Evolutionary conservation across 2,113 vertebrate genomes (phyloP), one percentile per base, ranked within the genome.

Genomic region (Parus major): DNA sequence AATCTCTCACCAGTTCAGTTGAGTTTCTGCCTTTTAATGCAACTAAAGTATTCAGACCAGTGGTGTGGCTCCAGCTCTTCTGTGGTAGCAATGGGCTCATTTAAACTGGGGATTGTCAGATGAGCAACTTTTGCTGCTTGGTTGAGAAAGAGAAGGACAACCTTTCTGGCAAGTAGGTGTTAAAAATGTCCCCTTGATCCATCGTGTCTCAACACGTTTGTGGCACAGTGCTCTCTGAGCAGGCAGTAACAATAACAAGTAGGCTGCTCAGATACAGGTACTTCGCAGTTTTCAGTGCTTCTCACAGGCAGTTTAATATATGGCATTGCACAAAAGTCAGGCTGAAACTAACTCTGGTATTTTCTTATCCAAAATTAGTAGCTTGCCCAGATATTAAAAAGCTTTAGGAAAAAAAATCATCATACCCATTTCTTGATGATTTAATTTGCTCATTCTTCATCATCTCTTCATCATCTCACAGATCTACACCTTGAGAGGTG

Each of bases 61-160:
- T 2, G 0, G 24, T 1, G 4, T 33, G 69, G 47, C 69, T 57
- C 29, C 49, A 78, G 9, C 12, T 31, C 0, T n/a, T 7, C 23
- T 22, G 19, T 5, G 8, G 59, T 76, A 89, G 42, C 28, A 61
- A 15, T 4, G 27, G 36, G 16, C 27, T 91, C 15, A 10, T 55
- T 88, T 65, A 66, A 66, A 53, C 1, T 27, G 12, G 53, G 28
- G 28, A 29, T 5, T 46, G 42, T 80, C 47, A 88, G 23, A 52
- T 11, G 36, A 73, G 39, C 36, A 84, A 20, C 52, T 81, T 56
- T 2, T 12, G 35, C 53, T 25, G 22, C 25, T 33, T 46, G 73
- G 64, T 41, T 73, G 24, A 39, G 4, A 15, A 72, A 49, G 52
- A 57, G 64, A 66, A 69, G 19, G 29, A 21, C 33, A 60, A 47